phyloP scores from a whole-genome alignment of 2,797 vertebrate species.

The Peromyscus aztecus region DNA sequence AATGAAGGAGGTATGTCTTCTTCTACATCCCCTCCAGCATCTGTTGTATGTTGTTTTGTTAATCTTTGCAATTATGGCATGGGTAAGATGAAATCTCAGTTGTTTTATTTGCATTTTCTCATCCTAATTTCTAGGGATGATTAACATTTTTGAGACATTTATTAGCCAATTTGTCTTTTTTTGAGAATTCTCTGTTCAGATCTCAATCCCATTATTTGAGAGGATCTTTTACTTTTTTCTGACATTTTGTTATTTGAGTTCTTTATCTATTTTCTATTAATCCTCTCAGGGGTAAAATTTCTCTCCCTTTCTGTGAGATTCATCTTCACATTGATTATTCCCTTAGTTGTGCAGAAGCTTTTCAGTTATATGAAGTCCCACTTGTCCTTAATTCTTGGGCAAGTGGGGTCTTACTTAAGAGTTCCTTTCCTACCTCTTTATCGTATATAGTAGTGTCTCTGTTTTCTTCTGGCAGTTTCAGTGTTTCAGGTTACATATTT shows the following conservation, averaged over 20 bases:
- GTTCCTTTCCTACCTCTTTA: neutral
- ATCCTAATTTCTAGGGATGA: neutral
- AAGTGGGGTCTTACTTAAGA: neutral
- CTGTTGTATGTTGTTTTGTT: neutral
- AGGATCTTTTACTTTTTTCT: too few species aligned
- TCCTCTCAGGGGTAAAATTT: neutral
- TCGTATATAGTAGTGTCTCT: too few species aligned
- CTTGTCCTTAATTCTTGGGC: neutral
- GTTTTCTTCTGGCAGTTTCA: neutral
- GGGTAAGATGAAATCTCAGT: neutral
- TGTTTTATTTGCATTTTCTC: neutral
- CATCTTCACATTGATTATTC: neutral
- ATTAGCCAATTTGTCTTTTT: neutral
- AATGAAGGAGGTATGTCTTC: neutral
- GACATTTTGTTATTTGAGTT: too few species aligned
- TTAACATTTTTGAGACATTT: neutral
- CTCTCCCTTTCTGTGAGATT: neutral
- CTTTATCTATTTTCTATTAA: neutral
- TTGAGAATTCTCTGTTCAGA: neutral
- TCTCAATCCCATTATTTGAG: neutral
- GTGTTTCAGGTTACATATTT: neutral
- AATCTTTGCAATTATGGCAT: neutral
- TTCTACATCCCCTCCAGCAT: neutral
- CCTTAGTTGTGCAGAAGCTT: neutral
- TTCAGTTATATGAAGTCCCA: neutral